Conservation (phyloP, 2,113 vertebrate species). For the Engystomops pustulosus region DNA sequence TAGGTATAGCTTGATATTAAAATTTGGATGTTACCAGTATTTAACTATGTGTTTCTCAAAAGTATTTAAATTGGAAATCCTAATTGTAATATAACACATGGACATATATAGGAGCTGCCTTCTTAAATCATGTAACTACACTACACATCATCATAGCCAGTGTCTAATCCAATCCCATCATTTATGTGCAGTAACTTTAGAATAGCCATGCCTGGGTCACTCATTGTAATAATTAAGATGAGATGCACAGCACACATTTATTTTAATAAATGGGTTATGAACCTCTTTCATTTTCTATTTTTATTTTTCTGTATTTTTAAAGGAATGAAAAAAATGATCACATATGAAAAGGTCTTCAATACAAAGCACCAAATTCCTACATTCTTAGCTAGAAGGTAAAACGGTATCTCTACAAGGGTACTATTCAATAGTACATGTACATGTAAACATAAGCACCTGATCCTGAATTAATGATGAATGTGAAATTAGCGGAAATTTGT, state of each 20-base stretch:
- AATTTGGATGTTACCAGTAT: no score
- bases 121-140: background rate
- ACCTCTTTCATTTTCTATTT: background rate
- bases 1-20: no score
- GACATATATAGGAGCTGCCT: background rate
- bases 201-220: background rate
- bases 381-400: background rate
- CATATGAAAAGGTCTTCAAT: slow-evolving; percentile 16
- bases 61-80: no score
- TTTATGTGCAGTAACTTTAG: background rate
- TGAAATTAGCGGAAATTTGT: background rate
- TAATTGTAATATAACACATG: no score
- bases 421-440: background rate
- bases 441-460: background rate
- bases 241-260: background rate
- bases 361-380: background rate
- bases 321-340: no score
- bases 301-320: background rate
- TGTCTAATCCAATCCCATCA: background rate
- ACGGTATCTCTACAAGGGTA: background rate
- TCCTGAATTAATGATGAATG: background rate
- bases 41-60: no score
- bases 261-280: background rate
- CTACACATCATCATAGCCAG: no score
- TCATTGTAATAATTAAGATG: background rate